Evolutionary conservation across 2,888 invertebrate species (phyloP), one percentile per base, ranked within the genome.

Genomic region (Peribatodes rhomboidaria): DNA sequence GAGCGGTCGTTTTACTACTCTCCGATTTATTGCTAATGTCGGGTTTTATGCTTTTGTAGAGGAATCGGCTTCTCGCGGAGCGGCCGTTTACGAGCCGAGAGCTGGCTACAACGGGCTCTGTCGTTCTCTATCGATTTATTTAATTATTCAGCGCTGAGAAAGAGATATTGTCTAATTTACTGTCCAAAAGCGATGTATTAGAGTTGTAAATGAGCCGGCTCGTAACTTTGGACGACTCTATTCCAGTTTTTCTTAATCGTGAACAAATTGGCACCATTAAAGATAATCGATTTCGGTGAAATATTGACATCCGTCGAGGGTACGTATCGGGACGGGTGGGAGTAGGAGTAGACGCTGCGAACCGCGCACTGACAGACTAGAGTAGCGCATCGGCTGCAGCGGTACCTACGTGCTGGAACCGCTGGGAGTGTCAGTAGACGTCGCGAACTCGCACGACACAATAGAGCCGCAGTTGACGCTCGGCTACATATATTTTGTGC

Each of bases 211-310:
- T 70, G 70, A 73, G 70, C 54, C 49, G 14, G 44, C 52, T 56
- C 65, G 59, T 62, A 58, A 62, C 47, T 57, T 65, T 54, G 35
- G 61, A 76, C 67, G 61, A 65, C 76, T 76, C 68, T 69, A 76
- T 79, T 75, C 74, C 69, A 69, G 73, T 78, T 77, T 67, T 70
- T 65, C 33, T 64, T 46, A 59, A 49, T 62, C 41, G 39, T 66
- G 49, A 53, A 75, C 68, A 75, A 75, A 76, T 76, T 72, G 75
- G 68, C 61, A 60, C 69, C 59, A 74, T 74, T 74, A 74, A 71
- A 68, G 66, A 71, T 72, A 73, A 76, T 74, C 70, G 64, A 69
- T 67, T 61, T 16, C 18, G 69, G 61, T 74, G 77, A 75, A 75
- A 75, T 68, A 65, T 73, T 65, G 61, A 59, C 55, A 53, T 49